Evolutionary conservation across 2,888 invertebrate genomes (phyloP).

Genomic region (Andricus curvator): DNA sequence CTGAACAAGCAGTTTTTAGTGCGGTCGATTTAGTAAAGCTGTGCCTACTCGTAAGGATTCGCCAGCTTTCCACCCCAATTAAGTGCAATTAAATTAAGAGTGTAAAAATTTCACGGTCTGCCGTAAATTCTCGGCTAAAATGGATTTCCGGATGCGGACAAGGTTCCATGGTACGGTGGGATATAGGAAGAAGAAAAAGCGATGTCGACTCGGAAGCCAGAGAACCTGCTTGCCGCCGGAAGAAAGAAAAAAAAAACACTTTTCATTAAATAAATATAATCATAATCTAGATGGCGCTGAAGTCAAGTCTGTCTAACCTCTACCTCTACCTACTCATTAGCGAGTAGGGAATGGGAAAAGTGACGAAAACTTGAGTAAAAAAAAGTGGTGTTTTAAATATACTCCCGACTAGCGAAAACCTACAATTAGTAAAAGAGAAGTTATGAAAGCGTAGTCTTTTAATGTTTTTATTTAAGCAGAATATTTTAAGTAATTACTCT

Average conservation of each 20-base stretch:
- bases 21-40: not conserved
- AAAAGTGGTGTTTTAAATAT: not conserved
- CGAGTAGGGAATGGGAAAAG: not conserved
- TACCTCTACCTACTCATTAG: not conserved
- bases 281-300: not conserved
- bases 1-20: not conserved
- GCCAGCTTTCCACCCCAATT: conserved; percentile 4
- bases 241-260: not conserved
- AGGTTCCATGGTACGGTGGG: not conserved
- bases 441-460: not conserved
- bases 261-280: not conserved
- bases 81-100: not conserved
- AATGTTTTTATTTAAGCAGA: not conserved
- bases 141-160: not conserved
- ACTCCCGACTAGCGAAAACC: not conserved
- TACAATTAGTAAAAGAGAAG: not conserved
- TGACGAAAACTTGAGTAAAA: not conserved
- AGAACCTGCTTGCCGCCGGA: not conserved
- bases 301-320: not conserved
- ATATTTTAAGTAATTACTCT: not conserved
- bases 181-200: conserved; percentile 5
- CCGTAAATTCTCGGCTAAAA: conserved; percentile 2
- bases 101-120: not conserved
- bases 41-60: not conserved
- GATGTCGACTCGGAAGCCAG: not conserved